Conservation (phyloP, 2,113 vertebrate species). For the Oncorhynchus tshawytscha region DNA sequence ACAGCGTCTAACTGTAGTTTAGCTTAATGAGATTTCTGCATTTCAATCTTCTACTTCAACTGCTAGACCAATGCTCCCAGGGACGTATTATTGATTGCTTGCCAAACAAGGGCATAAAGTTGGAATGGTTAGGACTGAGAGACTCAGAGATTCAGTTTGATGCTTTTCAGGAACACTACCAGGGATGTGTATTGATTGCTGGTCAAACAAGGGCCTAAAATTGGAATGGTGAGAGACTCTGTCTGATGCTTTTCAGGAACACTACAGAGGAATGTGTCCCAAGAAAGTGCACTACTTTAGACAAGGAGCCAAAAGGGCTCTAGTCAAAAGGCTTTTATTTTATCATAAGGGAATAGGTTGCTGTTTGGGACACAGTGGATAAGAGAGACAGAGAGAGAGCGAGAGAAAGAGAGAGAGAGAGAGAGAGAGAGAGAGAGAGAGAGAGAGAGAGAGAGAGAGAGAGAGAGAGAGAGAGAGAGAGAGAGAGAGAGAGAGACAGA, state of each 20-base stretch:
- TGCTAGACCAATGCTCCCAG: conserved; percentile 35
- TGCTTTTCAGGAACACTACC: too few species aligned
- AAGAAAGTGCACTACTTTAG: too few species aligned
- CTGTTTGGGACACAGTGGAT: not conserved
- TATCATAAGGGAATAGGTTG: too few species aligned
- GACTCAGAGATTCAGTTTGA: conserved; percentile 1
- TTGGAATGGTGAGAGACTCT: conserved; percentile 11
- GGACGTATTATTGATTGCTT: conserved; percentile 33
- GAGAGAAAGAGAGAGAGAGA: too few species aligned
- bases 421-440: too few species aligned
- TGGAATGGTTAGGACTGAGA: not conserved
- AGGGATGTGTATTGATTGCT: conserved; percentile 27
- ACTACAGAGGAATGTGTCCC: too few species aligned
- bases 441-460: too few species aligned
- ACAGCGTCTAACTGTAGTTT: conserved; percentile 25
- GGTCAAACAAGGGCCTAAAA: conserved; percentile 23
- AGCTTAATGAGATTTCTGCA: conserved; percentile 45
- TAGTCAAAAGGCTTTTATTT: too few species aligned
- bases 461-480: too few species aligned
- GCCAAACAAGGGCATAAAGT: conserved; percentile 22
- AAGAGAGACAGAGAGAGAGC: not conserved
- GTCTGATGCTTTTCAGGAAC: too few species aligned
- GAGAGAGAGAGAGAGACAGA: not conserved
- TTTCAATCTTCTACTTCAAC: conserved; percentile 26
- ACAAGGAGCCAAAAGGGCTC: too few species aligned